phyloP scores from a whole-genome alignment of 2,797 vertebrate genomes.

The Erethizon dorsatum region DNA sequence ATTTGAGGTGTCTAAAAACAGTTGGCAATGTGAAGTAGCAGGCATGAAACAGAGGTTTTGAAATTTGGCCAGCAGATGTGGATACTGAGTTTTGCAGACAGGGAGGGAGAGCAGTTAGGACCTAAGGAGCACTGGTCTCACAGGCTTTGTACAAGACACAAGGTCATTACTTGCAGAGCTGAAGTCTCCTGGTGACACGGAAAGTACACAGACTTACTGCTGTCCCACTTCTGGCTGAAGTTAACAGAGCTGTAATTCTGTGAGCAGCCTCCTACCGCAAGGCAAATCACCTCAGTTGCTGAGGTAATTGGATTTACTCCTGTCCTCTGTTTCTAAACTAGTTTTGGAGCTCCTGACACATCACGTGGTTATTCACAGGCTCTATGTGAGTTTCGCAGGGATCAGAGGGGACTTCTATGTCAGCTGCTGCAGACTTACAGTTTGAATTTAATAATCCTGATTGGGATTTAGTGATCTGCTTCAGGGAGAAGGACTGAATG shows the following conservation, averaged over 20 bases:
- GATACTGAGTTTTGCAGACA: background rate
- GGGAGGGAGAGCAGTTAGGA: background rate
- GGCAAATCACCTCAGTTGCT: background rate
- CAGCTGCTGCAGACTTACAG: background rate
- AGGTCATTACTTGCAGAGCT: background rate
- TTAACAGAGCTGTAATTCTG: background rate
- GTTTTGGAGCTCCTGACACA: background rate
- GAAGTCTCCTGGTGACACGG: background rate
- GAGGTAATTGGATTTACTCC: background rate
- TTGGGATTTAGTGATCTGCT: background rate
- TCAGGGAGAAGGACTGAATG: background rate
- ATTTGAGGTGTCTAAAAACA: background rate
- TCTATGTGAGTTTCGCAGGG: background rate
- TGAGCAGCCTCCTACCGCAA: background rate
- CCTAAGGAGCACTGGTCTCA: background rate
- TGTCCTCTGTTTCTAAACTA: background rate
- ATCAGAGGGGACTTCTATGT: background rate
- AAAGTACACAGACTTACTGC: background rate
- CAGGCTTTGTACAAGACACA: no score
- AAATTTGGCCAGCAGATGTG: background rate
- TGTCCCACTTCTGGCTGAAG: background rate
- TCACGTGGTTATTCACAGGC: background rate
- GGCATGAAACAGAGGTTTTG: background rate
- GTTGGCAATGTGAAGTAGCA: background rate
- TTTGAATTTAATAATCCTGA: slow-evolving; percentile 2